These are phyloP conservation scores for Pachyuromys duprasi DNA, from an alignment of 2,797 vertebrate species.

Conservation along the genomic window DNA sequence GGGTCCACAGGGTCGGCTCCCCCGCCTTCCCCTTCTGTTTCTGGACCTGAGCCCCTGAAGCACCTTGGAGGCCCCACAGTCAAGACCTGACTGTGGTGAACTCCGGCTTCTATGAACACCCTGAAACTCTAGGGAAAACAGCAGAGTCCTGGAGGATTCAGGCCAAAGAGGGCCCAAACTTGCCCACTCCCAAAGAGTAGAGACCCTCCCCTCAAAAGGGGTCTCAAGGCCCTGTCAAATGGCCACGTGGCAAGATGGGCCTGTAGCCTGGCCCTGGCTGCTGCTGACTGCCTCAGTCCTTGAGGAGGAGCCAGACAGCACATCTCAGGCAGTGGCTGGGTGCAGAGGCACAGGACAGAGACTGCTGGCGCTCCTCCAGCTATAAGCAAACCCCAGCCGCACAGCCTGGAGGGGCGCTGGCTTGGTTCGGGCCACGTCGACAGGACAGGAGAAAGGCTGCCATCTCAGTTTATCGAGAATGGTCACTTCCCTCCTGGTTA, in stretches of 20 bases:
- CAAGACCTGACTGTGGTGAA: not conserved
- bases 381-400: conserved; percentile 63
- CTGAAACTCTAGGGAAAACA: not conserved
- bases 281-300: not conserved
- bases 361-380: not conserved
- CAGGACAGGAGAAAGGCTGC: not conserved
- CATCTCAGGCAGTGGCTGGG: not conserved
- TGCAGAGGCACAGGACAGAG: not conserved
- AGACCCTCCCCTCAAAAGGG: not conserved
- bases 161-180: not conserved
- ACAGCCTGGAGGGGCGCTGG: conserved; percentile 5
- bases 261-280: fast-evolving
- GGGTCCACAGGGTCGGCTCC: not conserved
- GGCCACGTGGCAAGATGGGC: not conserved
- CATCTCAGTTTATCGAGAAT: not conserved
- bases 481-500: not conserved
- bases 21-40: not conserved
- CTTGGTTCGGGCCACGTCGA: not conserved
- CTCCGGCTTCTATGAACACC: not conserved
- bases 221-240: not conserved
- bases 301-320: not conserved
- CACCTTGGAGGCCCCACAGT: not conserved
- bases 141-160: not conserved
- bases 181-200: not conserved
- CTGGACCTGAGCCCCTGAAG: not conserved